phyloP scores from a whole-genome alignment of 2,113 vertebrate genomes.

The Corythoichthys haematopterus region DNA sequence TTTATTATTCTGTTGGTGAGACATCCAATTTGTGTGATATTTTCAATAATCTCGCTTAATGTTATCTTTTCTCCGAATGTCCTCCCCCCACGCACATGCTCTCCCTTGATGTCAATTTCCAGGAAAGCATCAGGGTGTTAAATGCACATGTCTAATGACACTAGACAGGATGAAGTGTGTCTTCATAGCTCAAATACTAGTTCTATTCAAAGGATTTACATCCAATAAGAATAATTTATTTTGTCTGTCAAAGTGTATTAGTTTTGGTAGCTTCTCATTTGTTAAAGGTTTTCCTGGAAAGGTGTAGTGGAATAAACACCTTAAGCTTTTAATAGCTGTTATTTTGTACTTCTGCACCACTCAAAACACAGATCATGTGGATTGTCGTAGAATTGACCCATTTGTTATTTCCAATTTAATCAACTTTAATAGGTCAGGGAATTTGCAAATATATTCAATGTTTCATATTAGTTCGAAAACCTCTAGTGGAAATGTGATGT shows the following conservation, averaged over 20 bases:
- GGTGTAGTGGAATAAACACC: conserved; percentile 32
- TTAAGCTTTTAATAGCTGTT: conserved; percentile 21
- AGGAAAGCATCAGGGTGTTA: conserved; percentile 36
- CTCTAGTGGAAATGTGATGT: not conserved
- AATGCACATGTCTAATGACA: conserved; percentile 36
- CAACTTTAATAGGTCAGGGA: conserved; percentile 14
- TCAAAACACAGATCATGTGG: conserved; percentile 36
- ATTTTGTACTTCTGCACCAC: conserved; percentile 16
- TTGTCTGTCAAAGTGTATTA: conserved; percentile 42
- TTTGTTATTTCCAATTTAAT: conserved; percentile 30
- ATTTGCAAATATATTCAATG: not conserved
- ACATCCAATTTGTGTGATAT: not conserved
- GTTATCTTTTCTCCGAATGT: not conserved
- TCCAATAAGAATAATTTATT: conserved; percentile 53
- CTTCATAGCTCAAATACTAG: conserved; percentile 29
- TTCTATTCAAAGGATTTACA: conserved; percentile 53
- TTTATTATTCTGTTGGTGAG: not conserved
- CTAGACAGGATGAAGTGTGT: conserved; percentile 44
- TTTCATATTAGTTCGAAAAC: not conserved
- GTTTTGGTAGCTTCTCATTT: conserved; percentile 19
- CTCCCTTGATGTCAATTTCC: conserved; percentile 27
- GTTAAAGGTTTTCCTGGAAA: conserved; percentile 28
- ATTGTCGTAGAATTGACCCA: conserved; percentile 20
- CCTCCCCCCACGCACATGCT: not conserved
- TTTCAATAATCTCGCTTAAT: not conserved